Percentiles rank a stretch among this genome's conserved stretches.
phyloP scores from a whole-genome alignment of 2,113 vertebrate genomes.

The Forbesichthys agassizii region DNA sequence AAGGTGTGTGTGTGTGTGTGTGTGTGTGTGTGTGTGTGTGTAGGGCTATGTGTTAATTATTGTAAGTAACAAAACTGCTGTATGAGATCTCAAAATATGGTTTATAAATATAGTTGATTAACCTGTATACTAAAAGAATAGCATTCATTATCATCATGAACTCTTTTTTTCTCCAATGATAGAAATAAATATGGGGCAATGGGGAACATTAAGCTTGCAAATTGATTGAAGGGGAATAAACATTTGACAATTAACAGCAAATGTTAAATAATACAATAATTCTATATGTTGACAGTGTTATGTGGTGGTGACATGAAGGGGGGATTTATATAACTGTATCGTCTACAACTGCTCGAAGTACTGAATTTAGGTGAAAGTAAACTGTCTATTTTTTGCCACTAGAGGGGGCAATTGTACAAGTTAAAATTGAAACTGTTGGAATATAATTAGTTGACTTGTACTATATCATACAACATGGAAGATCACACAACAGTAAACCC shows the following conservation, averaged over 20 bases:
- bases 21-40: slow-evolving; percentile 4
- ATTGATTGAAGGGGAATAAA: slow-evolving; percentile 49
- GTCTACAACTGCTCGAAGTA: no score
- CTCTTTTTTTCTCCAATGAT: slow-evolving; percentile 61
- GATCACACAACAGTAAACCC: not conserved
- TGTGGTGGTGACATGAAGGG: not conserved
- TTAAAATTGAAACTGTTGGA: not conserved
- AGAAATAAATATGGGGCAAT: slow-evolving; percentile 64
- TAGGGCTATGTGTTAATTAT: not conserved
- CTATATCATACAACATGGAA: not conserved
- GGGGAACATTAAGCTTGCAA: slow-evolving; percentile 66
- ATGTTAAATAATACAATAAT: not conserved
- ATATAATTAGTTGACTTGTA: not conserved
- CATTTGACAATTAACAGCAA: not conserved
- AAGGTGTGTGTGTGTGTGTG: not conserved
- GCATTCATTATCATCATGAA: slow-evolving; percentile 35
- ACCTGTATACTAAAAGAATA: no score
- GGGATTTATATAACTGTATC: no score
- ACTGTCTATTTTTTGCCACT: slow-evolving; percentile 36
- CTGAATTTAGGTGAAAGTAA: no score
- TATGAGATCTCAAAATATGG: not conserved
- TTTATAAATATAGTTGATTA: not conserved
- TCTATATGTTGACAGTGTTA: not conserved
- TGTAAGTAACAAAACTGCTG: not conserved
- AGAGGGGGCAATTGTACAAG: slow-evolving; percentile 54